phyloP scores from a whole-genome alignment of 1,140 invertebrate species.

The Diorhabda elongata region DNA sequence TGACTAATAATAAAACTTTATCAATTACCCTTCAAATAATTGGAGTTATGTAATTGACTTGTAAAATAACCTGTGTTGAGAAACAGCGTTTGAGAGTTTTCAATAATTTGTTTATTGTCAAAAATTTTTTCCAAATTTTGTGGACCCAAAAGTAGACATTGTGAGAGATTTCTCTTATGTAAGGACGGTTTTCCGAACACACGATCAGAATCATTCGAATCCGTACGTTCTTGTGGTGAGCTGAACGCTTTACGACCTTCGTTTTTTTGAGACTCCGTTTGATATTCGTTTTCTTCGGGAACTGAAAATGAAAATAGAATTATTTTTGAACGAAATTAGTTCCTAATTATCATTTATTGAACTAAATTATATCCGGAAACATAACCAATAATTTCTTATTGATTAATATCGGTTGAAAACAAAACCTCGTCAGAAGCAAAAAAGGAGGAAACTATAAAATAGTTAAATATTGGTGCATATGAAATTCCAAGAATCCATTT shows the following conservation, averaged over 20 bases:
- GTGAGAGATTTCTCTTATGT: constrained; percentile 37
- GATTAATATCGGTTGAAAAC: no score
- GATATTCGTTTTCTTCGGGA: constrained; percentile 41
- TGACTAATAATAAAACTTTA: not conserved
- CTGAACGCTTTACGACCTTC: constrained; percentile 44
- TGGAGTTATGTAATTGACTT: constrained; percentile 28
- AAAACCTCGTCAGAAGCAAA: no score
- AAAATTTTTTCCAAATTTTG: constrained; percentile 46
- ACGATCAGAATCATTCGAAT: constrained; percentile 29
- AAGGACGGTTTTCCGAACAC: constrained; percentile 37
- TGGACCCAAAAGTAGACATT: constrained; percentile 43
- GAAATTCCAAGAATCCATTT: no score
- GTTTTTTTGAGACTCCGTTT: constrained; percentile 9
- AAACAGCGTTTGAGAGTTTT: constrained; percentile 44
- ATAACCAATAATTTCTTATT: no score
- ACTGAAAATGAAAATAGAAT: constrained; percentile 31
- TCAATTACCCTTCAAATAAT: not conserved
- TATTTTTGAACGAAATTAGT: no score
- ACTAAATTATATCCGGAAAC: no score
- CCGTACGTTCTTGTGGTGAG: constrained; percentile 45
- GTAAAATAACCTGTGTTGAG: constrained; percentile 43
- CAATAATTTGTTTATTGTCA: constrained; percentile 44
- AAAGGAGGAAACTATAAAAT: no score
- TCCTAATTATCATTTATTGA: no score
- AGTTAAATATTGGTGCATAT: no score